Evolutionary conservation across 2,797 vertebrate species (phyloP), one percentile per base, ranked within the genome.

Genomic region (Labroides dimidiatus): DNA sequence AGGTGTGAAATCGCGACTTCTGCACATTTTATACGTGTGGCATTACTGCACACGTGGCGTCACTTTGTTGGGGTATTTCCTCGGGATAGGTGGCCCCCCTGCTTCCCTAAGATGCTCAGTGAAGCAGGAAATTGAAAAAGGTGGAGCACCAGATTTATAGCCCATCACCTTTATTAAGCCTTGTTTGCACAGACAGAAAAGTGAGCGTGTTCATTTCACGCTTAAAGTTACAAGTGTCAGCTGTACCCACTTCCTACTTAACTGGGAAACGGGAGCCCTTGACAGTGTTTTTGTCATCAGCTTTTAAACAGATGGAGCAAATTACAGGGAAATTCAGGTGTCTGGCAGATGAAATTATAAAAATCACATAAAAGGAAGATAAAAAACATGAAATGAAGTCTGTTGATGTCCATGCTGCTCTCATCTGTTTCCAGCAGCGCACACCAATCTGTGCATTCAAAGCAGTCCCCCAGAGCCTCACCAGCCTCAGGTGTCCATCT

Each of bases 121-220:
- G 75, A 87, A 83, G 92, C 90, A 88, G 87, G 77, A 94, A 94
- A 95, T 94, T 93, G 90, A 91, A 94, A 93, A 92, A 82, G 64
- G 83, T 83, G 79, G 75, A 77, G 68, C 54, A 48, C 51, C 47
- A 75, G 86, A 90, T 93, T 92, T 90, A 90, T 84, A 72, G 87
- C 66, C 84, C 80, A 80, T 91, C 82, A 80, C 72, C 74, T 77
- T 90, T 93, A 93, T 93, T 92, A 92, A 89, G 91, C 78, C 92
- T 93, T 90, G 92, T 94, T 94, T 93, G 87, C 77, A 65, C 80
- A 83, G 90, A 92, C 87, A 87, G 77, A 81, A n/a, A 87, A 79
- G 83, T 83, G 74, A 80, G 75, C 62, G 80, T 87, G 84, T 90
- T 92, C 82, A 91, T 93, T 91, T 92, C 86, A 84, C 64, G 70